Evolutionary conservation across 2,113 vertebrate genomes (phyloP).

Genomic region (Bungarus multicinctus): DNA sequence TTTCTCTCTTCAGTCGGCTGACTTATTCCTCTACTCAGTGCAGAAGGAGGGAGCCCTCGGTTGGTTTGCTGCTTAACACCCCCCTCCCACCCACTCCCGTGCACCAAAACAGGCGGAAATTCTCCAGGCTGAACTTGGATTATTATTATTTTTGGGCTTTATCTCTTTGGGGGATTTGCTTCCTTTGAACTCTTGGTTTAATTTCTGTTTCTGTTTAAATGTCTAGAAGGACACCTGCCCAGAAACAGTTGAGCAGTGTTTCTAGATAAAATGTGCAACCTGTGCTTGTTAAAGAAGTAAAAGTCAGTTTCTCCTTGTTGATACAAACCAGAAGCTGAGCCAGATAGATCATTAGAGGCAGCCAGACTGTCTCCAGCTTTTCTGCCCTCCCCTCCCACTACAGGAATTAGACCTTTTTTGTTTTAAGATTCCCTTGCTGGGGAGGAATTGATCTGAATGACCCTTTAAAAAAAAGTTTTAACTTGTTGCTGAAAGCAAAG

Average conservation of each 20-base stretch:
- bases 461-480: conserved; percentile 83
- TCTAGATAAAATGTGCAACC: neutral
- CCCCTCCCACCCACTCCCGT: too few relatives aligned
- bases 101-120: neutral
- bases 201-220: neutral
- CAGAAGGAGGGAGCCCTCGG: neutral
- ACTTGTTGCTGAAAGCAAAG: conserved; percentile 85
- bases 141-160: neutral
- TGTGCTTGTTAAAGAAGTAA: neutral
- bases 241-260: accelerated
- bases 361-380: conserved; percentile 97
- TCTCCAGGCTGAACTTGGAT: neutral
- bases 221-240: neutral
- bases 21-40: neutral
- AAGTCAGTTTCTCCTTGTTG: conserved; percentile 43
- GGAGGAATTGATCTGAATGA: conserved; percentile 94
- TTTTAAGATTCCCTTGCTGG: conserved; percentile 91
- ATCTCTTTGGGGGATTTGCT: neutral
- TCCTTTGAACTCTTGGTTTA: neutral
- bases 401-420: conserved; percentile 71
- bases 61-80: neutral
- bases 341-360: conserved; percentile 85
- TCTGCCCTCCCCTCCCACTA: conserved; percentile 49
- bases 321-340: conserved; percentile 81
- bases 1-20: neutral